Base-by-base conservation (phyloP, 2,797 vertebrate genomes). In the Sus cebifrons region DNA sequence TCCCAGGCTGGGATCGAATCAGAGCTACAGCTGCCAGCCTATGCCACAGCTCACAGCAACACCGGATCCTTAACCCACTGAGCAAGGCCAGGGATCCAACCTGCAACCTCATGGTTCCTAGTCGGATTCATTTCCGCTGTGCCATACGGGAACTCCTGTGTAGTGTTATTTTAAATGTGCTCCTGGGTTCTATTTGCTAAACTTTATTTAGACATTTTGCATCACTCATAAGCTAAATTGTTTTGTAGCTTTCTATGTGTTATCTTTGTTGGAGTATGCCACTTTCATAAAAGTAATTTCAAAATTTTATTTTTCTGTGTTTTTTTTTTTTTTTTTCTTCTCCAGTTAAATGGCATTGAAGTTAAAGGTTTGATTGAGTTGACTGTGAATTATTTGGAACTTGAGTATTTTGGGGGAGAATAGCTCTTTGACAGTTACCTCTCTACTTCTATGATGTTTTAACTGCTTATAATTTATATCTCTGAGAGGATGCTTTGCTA, bases 241-340 rank as follows among this genome's bases (percentile, higher is more conserved):
- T 23, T 82, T 62, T 49, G 27, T 77, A 65, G 44, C 71, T 94
- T 95, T 81, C 40, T 79, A 25, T 91, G 11, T 87, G 40, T 82
- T 92, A 56, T 94, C 82, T 94, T 94, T 89, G 8, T 89, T 67
- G 8, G 27, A 36, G 86, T 86, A 68, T 94, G 68, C 32, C 15
- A 67, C 54, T 97, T 96, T 54, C 68, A 77, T 89, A 92, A 82
- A 87, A 91, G 68, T 70, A 58, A 85, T 49, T 71, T 91, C 65
- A 79, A 40, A 71, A 40, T 65, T 56, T 54, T 71, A 21, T 54
- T 91, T 92, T 65, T 77, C 21, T 71, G 3, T 60, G 8, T 36
- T 49, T 54, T 29, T 40, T 27, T 1, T 6, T 32, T 16, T 17
- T 4, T 8, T 23, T 52, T 52, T n/a, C 70, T 5, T 65, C 23